Base-by-base conservation (phyloP, 2,888 invertebrate species). In the Caradrina kadenii region DNA sequence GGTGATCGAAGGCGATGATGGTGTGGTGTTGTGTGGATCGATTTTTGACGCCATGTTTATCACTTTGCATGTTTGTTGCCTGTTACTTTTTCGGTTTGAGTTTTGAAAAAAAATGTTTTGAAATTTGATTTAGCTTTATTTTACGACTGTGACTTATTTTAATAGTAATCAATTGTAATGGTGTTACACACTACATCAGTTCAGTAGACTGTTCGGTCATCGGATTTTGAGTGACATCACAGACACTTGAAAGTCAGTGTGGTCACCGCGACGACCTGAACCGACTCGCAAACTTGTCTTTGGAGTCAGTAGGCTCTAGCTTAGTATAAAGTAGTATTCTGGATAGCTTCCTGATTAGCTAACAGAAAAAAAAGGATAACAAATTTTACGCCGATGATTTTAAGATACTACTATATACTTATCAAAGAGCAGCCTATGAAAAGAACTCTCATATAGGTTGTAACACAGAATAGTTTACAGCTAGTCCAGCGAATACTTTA, bases 401-500 rank as follows among this genome's bases (percentile, higher is more conserved):
- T 19, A 60, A 48, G 42, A 35, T 42, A 8, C 8, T 22, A 1
- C 15, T 54, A 15, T 5, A 26, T 8, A 58, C 2, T 19, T 22
- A 49, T 21, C 39, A 21, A 65, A 68, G 48, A 35, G 31, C 21
- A 53, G 48, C 10, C 19, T 50, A 62, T n/a, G 55, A 42, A 60
- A 61, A 64, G 31, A 76, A 59, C 39, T 49, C 39, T 45, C 39
- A 61, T 42, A 76, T 53, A 54, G 61, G 63, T 76, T 64, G 76
- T 77, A 75, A 52, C 75, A 80, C 62, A 59, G 59, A 53, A 22
- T 4, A 60, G 60, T 79, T 72, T 73, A 81, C 62, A 63, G 65
- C 63, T 31, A 58, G 63, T 54, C 50, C 65, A 45, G 45, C 35
- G 62, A 78, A 78, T 69, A 80, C 60, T 80, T 80, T 76, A 78